phyloP scores from a whole-genome alignment of 2,113 vertebrate species.

The Phrynosoma blainvillii region DNA sequence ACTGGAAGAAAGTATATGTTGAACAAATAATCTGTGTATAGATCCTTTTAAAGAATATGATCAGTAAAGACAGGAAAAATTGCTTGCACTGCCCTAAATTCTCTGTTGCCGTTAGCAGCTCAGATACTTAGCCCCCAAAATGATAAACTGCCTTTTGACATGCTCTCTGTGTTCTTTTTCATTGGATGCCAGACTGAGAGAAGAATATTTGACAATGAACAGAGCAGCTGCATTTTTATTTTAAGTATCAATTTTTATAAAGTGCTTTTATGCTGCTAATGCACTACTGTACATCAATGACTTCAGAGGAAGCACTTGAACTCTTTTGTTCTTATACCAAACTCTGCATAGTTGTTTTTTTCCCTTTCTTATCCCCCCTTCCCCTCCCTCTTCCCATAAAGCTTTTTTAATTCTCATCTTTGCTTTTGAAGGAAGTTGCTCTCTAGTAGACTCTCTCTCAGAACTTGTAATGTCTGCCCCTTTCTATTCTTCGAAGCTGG shows the following conservation, averaged over 20 bases:
- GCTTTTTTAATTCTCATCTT: background rate
- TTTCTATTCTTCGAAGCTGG: background rate
- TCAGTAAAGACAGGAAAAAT: background rate
- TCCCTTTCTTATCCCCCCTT: background rate
- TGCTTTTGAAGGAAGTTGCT: slow-evolving; percentile 3
- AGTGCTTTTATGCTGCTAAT: slow-evolving; percentile 25
- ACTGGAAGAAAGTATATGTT: background rate
- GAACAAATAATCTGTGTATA: background rate
- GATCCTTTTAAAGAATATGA: background rate
- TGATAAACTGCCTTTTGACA: background rate
- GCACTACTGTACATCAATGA: slow-evolving; percentile 28
- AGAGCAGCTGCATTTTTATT: slow-evolving; percentile 33
- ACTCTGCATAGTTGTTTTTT: background rate
- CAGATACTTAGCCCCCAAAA: background rate
- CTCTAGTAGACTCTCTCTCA: background rate
- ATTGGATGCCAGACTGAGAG: slow-evolving; percentile 25
- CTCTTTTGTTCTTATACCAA: slow-evolving; percentile 29
- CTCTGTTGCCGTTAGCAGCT: background rate
- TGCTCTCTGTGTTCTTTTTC: slow-evolving; percentile 6
- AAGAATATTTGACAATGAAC: slow-evolving; percentile 27
- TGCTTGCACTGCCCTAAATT: background rate
- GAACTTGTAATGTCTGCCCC: background rate
- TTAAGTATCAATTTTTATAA: slow-evolving; percentile 37
- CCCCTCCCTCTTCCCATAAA: background rate
- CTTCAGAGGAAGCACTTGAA: slow-evolving; percentile 35